Evolutionary conservation across 1,140 invertebrate genomes (phyloP), one percentile per base, ranked within the genome.

Genomic region (Grapholita molesta): DNA sequence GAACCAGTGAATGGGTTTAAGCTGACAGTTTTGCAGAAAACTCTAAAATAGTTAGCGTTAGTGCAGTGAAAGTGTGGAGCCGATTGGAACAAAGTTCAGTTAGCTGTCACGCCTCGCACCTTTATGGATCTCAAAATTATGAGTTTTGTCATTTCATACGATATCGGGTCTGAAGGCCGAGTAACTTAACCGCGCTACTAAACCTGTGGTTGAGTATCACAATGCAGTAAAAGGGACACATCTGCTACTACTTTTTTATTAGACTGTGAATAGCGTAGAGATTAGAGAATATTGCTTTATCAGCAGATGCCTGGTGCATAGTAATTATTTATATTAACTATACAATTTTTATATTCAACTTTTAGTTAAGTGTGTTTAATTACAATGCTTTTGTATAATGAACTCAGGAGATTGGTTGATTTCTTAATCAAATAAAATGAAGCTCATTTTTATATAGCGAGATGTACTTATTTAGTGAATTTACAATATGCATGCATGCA

Each of bases 1-100:
- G 74, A 84, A 82, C 84, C 86, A 89, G 89, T 91, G 89, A 82
- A 82, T 73, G 79, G 75, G 78, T 83, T 75, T 77, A 69, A 76
- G 76, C 82, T 76, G 80, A 82, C 77, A 70, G 79, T 76, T 84
- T 79, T 76, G 74, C 83, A 81, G 80, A 79, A 75, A 80, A 82
- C 72, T 72, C 71, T 72, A 78, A 79, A 74, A 75, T 75, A 77
- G 77, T 81, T 85, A 85, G 83, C 71, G 71, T 74, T 86, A 85
- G 82, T 86, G 79, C 80, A 84, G 79, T 84, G 81, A 67, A 76
- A 68, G 74, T 75, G 73, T 76, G 71, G 70, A 77, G 76, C 70
- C 72, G 69, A 70, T 74, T 69, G 75, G 79, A 82, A 86, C 79
- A 71, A 76, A 81, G 79, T 85, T 84, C 82, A 73, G 69, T 78